phyloP scores from a whole-genome alignment of 2,888 invertebrate genomes.

The Phyto melanocephala region DNA sequence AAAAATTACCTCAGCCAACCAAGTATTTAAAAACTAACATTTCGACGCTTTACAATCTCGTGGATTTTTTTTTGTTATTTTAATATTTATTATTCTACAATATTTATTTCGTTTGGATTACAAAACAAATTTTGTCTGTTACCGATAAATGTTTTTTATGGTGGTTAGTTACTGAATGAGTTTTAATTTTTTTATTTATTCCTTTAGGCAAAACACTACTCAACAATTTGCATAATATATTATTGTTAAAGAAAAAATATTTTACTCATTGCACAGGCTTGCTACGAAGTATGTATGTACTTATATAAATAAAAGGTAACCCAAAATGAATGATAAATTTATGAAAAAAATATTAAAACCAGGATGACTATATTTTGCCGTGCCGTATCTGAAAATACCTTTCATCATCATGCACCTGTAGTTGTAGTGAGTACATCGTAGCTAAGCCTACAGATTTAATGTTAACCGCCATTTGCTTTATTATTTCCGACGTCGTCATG shows the following conservation, averaged over 20 bases:
- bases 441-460: no score
- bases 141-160: conserved; percentile 52
- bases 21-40: conserved; percentile 44
- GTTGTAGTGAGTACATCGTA: no score
- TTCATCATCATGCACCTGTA: no score
- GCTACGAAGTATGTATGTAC: background rate
- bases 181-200: conserved; percentile 6
- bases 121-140: conserved; percentile 40
- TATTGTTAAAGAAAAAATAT: conserved; percentile 44
- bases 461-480: no score
- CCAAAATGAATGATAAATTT: no score
- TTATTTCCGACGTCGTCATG: no score
- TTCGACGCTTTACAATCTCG: conserved; percentile 57
- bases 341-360: no score
- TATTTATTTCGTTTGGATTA: conserved; percentile 30
- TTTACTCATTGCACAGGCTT: conserved; percentile 52
- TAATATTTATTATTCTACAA: background rate
- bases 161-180: conserved; percentile 12
- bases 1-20: background rate
- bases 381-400: no score
- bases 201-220: conserved; percentile 20
- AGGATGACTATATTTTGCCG: no score
- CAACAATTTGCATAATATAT: conserved; percentile 47
- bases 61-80: background rate
- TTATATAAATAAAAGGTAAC: no score